Evolutionary conservation across 35 echinoderm and acorn worm species (phyloP).

Genomic region (Ptychodera flava): DNA sequence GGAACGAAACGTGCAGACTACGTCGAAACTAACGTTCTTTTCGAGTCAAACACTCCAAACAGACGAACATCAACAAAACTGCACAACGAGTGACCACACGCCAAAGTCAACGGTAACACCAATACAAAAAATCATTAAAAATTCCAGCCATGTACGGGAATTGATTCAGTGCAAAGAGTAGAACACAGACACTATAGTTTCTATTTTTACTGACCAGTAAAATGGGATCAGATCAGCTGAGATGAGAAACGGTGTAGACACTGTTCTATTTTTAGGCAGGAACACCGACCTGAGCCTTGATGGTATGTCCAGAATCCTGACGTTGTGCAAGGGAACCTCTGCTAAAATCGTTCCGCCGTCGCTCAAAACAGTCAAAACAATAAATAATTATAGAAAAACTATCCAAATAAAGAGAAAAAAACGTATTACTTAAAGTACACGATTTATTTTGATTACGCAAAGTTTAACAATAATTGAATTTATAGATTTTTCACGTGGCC

Average conservation of each 20-base stretch:
- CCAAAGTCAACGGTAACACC: not conserved
- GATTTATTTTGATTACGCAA: too few species aligned
- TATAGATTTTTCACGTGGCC: not conserved
- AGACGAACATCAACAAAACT: not conserved
- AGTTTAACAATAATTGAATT: too few species aligned
- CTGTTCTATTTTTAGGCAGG: not conserved
- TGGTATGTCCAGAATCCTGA: not conserved
- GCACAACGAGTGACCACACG: not conserved
- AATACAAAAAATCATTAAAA: not conserved
- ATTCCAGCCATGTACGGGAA: not conserved
- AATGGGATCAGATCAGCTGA: not conserved
- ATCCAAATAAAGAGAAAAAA: too few species aligned
- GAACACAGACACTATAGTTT: not conserved
- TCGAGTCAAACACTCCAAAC: not conserved
- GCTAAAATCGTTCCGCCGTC: not conserved
- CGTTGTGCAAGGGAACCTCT: not conserved
- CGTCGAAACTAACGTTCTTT: not conserved
- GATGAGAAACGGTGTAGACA: not conserved
- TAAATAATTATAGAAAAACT: too few species aligned
- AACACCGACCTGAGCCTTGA: not conserved
- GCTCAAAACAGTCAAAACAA: too few species aligned
- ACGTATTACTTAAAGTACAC: too few species aligned
- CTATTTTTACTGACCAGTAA: conserved; percentile 1
- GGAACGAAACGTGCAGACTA: not conserved
- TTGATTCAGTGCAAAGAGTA: conserved; percentile 1